Evolutionary conservation across 2,113 vertebrate species (phyloP).

Genomic region (Elanoides forficatus): DNA sequence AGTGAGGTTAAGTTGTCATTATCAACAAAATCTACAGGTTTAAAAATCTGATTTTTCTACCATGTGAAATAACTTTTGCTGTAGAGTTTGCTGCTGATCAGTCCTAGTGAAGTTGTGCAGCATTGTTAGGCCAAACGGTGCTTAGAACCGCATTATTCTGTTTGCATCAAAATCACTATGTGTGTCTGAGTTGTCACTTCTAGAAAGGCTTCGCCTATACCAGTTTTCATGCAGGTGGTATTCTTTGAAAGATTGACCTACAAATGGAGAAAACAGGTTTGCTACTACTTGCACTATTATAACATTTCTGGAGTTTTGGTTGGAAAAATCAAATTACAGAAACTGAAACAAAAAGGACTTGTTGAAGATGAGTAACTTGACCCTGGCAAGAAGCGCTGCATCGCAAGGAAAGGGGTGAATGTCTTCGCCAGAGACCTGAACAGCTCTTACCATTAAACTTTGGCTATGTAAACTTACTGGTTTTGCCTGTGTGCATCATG

Average conservation of each 20-base stretch:
- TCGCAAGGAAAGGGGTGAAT: background rate
- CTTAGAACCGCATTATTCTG: background rate
- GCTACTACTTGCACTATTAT: background rate
- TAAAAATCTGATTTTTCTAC: background rate
- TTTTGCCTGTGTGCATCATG: background rate
- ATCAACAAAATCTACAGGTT: background rate
- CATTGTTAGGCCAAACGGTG: background rate
- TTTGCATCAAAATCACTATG: background rate
- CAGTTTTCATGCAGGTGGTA: background rate
- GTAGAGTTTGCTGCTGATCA: background rate
- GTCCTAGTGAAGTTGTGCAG: background rate
- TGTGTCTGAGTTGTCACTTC: background rate
- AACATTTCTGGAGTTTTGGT: background rate
- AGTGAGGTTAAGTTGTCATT: background rate
- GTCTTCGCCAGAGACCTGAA: background rate
- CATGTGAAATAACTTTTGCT: background rate
- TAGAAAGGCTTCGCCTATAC: rapidly evolving
- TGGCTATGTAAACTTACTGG: background rate
- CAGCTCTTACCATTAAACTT: background rate
- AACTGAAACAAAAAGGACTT: background rate
- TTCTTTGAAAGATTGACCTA: background rate
- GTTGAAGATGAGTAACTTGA: background rate
- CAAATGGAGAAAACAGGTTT: background rate
- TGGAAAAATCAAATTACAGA: background rate
- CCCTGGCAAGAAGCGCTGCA: background rate